These are phyloP conservation scores for Scaeva pyrastri DNA, from an alignment of 2,888 invertebrate genomes.

Conservation along the genomic window DNA sequence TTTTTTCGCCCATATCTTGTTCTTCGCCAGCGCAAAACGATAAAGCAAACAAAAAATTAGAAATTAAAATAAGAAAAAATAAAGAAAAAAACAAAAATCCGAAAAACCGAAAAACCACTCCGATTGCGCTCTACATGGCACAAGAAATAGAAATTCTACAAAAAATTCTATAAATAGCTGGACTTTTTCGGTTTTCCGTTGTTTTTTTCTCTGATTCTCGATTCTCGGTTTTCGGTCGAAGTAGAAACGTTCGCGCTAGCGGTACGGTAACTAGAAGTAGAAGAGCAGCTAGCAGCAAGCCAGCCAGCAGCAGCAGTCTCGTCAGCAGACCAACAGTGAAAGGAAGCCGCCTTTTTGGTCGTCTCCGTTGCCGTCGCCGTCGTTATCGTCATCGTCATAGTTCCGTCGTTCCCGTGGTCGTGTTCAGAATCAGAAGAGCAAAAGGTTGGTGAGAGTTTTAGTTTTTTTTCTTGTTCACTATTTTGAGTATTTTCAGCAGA, in stretches of 20 bases:
- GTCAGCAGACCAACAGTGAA: constrained; percentile 45
- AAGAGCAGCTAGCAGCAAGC: constrained; percentile 51
- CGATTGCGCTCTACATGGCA: constrained; percentile 72
- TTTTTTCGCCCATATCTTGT: constrained; percentile 58
- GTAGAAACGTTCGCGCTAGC: constrained; percentile 53
- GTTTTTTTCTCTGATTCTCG: constrained; percentile 17
- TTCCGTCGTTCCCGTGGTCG: constrained; percentile 8
- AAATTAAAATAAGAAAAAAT: constrained; percentile 26
- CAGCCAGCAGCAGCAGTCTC: constrained; percentile 10
- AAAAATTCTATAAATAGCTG: constrained; percentile 71
- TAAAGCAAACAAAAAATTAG: constrained; percentile 35
- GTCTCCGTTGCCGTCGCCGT: neutral
- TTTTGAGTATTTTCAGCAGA: constrained; percentile 23
- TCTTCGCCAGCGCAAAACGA: constrained; percentile 62
- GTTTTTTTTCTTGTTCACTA: neutral
- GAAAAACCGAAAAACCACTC: constrained; percentile 56
- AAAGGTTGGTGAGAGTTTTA: constrained; percentile 60
- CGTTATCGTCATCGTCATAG: neutral
- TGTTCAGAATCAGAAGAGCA: constrained; percentile 44
- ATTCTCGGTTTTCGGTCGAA: constrained; percentile 23
- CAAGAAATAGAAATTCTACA: constrained; percentile 69
- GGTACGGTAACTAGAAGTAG: constrained; percentile 63
- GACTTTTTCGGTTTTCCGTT: constrained; percentile 60
- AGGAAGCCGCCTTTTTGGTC: constrained; percentile 54
- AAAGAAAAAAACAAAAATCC: constrained; percentile 6